Base-by-base conservation (phyloP, 2,113 vertebrate genomes). In the Austrofundulus limnaeus region DNA sequence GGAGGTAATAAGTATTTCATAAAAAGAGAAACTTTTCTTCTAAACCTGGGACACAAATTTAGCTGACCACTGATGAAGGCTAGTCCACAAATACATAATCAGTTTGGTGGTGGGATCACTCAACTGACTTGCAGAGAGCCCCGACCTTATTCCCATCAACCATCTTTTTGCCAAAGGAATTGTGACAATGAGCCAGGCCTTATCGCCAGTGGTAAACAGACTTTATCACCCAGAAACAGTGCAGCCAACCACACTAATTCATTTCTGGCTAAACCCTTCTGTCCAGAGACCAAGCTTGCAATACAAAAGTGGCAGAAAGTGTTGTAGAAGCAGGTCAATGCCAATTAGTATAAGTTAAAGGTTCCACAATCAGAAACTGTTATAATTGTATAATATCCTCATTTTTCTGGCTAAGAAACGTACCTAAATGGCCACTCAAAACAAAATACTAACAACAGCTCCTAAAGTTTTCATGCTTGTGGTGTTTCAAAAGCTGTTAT, bases 401-500 rank as follows among this genome's bases (percentile, higher is more conserved):
- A 49, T 46, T n/a, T 37, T 61, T 58, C 11, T 53, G 16, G 9
- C 25, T 23, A 11, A 16, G 14, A 46, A 16, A 21, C 49, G 10
- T 11, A 48, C 42, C 28, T 54, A 19, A 70, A 42, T 17, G 61
- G 25, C 41, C n/a, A 34, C 11, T 50, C 50, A 63, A 47, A 58
- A 7, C 52, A 25, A 23, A 23, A 25, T 53, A 41, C 13, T 21
- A 41, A 61, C 50, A 49, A 16, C 41, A 58, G 21, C 24, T 64
- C 45, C 59, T 38, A 72, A 77, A 70, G 64, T 53, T 64, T 49
- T 41, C 50, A 66, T n/a, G 16, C 25, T 7, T 21, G 50, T 47
- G 37, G 41, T 28, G 52, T 72, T 74, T 71, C 70, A 73, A 70
- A 75, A 72, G 78, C 57, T 31, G 66, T 73, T 81, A 61, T 80